A percentile compares a stretch with the other conserved stretches of the same genome.
Evolutionary conservation across 2,888 invertebrate genomes (phyloP).

Genomic region (Campoplex capitator): DNA sequence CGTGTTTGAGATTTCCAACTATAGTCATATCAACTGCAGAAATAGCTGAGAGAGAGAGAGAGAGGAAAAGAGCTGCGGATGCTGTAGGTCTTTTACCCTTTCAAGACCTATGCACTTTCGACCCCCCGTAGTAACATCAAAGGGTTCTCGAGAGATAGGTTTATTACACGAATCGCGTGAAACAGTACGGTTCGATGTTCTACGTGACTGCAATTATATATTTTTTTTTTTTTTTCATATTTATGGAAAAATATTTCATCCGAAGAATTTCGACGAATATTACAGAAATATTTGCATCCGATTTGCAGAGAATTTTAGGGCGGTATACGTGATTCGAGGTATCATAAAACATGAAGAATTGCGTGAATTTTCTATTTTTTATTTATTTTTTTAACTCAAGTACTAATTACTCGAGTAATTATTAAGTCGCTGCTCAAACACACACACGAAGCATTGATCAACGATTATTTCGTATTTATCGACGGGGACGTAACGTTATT

Average conservation of each 20-base stretch:
- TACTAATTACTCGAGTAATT: slow-evolving; percentile 22
- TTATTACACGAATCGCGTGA: slow-evolving; percentile 54
- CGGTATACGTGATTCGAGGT: background rate
- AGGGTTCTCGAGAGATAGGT: slow-evolving; percentile 51
- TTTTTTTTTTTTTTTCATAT: background rate
- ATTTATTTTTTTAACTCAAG: background rate
- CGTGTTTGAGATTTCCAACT: background rate
- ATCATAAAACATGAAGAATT: background rate
- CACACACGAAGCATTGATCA: slow-evolving; percentile 1
- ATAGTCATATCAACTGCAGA: background rate
- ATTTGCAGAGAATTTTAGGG: background rate
- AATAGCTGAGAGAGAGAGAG: background rate
- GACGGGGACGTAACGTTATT: slow-evolving; percentile 25
- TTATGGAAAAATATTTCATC: background rate
- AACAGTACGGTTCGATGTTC: slow-evolving; percentile 39
- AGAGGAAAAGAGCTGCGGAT: slow-evolving; percentile 23
- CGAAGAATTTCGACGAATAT: background rate
- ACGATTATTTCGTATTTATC: slow-evolving; percentile 43
- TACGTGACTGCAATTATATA: background rate
- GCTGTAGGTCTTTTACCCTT: slow-evolving; percentile 37
- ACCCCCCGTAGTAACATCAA: slow-evolving; percentile 49
- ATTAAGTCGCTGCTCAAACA: background rate
- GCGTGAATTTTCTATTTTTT: too few species aligned
- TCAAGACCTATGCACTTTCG: slow-evolving; percentile 61
- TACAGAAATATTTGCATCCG: background rate